Conservation (phyloP, 2,113 vertebrate species). For the Arvicanthis niloticus region DNA sequence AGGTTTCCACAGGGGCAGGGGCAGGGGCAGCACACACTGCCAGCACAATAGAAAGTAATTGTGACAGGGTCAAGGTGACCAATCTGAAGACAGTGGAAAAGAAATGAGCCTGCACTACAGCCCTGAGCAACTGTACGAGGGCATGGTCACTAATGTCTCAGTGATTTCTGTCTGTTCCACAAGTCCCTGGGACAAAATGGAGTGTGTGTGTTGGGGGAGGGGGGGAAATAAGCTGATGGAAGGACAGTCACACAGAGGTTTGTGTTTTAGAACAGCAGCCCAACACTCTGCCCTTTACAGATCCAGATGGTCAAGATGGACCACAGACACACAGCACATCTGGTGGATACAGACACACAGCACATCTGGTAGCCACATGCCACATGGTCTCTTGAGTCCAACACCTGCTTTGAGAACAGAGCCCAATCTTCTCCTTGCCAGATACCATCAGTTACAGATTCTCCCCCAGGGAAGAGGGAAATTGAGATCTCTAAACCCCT, state of each 20-base stretch:
- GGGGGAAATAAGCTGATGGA: background rate
- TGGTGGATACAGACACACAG: background rate
- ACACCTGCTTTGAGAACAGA: too few relatives aligned
- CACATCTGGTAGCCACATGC: background rate
- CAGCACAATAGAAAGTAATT: background rate
- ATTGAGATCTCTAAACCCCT: background rate
- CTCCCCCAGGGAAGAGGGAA: background rate
- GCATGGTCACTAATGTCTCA: background rate
- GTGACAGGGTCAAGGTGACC: background rate
- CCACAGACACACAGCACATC: background rate
- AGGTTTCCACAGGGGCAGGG: background rate
- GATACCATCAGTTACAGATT: background rate
- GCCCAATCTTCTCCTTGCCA: background rate
- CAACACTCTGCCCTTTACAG: background rate
- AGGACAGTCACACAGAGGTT: background rate
- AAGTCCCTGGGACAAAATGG: background rate
- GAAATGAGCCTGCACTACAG: background rate
- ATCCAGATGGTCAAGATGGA: background rate
- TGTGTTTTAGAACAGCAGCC: background rate
- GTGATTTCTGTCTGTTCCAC: background rate
- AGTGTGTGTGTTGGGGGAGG: fast-evolving
- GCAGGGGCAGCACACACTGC: background rate
- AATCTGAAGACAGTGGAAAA: too few relatives aligned
- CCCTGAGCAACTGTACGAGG: background rate
- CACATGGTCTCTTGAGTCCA: background rate